Evolutionary conservation across 2,113 vertebrate species (phyloP), one percentile per base, ranked within the genome.

Genomic region (Cranoglanis bouderius): DNA sequence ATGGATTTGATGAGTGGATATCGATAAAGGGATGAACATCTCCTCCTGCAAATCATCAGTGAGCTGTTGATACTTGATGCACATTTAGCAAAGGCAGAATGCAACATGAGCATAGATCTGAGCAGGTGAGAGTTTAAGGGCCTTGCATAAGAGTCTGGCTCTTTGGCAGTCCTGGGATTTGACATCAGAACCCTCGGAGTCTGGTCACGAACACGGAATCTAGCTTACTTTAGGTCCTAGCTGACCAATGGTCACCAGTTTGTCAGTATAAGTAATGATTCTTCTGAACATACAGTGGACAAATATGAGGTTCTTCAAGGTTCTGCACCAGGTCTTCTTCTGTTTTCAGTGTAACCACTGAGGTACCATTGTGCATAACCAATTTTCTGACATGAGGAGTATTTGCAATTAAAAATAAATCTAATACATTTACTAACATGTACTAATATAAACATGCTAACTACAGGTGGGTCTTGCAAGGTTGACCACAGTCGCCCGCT

Each of bases 11-110:
- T 85, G 88, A 29, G 84, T 29, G 14, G 82, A 57, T 4, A 84
- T 40, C 4, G 88, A 29, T 6, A 80, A 51, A 18, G 90, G 86
- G 57, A 88, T 77, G 74, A 92, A 90, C 86, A 88, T 88, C 43
- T 93, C 91, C 51, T 93, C 90, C 91, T 93, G 61, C n/a, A 84
- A 82, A 88, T 84, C 21, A 46, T 82, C 12, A 49, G 16, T 49
- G 26, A 26, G 21, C 18, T 38, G 21, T 16, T 51, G n/a, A 81
- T 14, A 85, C 32, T 85, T 53, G 4, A 49, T 32, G 6, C 12
- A 72, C n/a, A 67, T 72, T 70, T 51, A 72, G 24, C 55, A 83
- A 29, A 29, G 24, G 10, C 24, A 16, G 4, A 57, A 57, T 32
- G 3, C 3, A 61, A 61, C 26, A 19, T 43, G 55, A 83, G 55